Base-by-base conservation (phyloP, 1,140 invertebrate genomes). In the Brachionus calyciflorus region DNA sequence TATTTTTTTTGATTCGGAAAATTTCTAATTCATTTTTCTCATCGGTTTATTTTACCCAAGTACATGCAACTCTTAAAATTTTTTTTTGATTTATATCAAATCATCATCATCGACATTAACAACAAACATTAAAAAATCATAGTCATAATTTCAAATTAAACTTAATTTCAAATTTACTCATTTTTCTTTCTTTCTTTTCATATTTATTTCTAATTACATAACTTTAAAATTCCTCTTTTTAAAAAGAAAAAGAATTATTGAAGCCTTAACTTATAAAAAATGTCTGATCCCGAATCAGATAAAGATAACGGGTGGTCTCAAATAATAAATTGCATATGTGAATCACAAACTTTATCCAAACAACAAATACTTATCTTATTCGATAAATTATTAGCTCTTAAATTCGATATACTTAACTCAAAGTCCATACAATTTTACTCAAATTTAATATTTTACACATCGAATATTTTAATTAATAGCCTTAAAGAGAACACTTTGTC, bases 251-350 rank as follows among this genome's bases (percentile, higher is more conserved):
- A 40, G 19, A 19, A 60, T 33, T 37, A 19, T 40, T 19, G 17
- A 60, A 60, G 37, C 6, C 12, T 60, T 10, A 26, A 28, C 24
- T 0, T 14, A 26, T 7, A 4, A 37, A 33, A 33, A 17, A 60
- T 60, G 55, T 60, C 55, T 60, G 55, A 60, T 60, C 17, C 37
- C 10, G 37, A 60, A 60, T 60, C 55, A 60, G 55, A 60, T 60
- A 60, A 26, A 60, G 55, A 60, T 60, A 60, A 26, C 30, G 9
- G 37, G 1, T 60, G 55, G 55, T 17, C 30, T 9, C n/a, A 28
- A 28, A 60, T 37, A 37, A 21, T 60, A 6, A 7, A 60, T 30
- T 17, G 17, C 17, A 37, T 55, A 28, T 14, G 24, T 1, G 10
- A 55, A 4, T 28, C 30, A 33, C 26, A 60, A 41, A 12, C n/a